Base-by-base conservation (phyloP, 1,140 invertebrate species). In the Ceratosolen solmsi region DNA sequence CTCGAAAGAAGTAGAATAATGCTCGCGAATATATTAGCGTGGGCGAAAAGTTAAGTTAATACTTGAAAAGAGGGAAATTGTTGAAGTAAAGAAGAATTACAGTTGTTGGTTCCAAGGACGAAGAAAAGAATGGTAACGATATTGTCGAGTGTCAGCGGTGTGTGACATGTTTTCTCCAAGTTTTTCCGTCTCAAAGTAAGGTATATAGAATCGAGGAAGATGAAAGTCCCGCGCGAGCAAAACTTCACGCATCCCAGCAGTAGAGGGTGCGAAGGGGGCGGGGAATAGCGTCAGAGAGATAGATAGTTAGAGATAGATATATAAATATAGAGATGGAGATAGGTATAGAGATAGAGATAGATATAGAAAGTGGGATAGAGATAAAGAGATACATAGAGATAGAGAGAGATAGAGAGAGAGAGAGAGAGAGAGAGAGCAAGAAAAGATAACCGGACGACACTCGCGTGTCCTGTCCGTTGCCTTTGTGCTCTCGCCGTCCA, bases 401-500 rank as follows among this genome's bases (percentile, higher is more conserved):
- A 46, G 15, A 38, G 36, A 41, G 13, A 38, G n/a, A n/a, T n/a
- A n/a, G n/a, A 30, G 58, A 63, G 25, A 27, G 2, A 25, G 25
- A 58, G 56, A 27, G 5, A 7, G 22, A 58, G 56, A 58, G 25
- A n/a, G 38, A 25, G 68, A 46, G 8, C 7, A n/a, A 11, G 36
- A 65, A 17, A 46, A 13, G 27, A 22, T 3, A 36, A 38, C 71
- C 84, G 76, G 80, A 84, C 84, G 49, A 63, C 54, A 5, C 25
- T 58, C 51, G 13, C 25, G 7, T 36, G 56, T 2, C 56, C 38
- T 22, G 20, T 60, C 41, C 54, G 56, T 70, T 4, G 11, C 9
- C 17, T 87, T 89, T 86, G 86, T 85, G 84, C 85, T 84, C 84
- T 85, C 84, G 81, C 83, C 77, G 82, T 86, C 84, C 87, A 87